These are phyloP conservation scores for Smutsia temminckii DNA, from an alignment of 2,797 vertebrate genomes.

Conservation along the genomic window DNA sequence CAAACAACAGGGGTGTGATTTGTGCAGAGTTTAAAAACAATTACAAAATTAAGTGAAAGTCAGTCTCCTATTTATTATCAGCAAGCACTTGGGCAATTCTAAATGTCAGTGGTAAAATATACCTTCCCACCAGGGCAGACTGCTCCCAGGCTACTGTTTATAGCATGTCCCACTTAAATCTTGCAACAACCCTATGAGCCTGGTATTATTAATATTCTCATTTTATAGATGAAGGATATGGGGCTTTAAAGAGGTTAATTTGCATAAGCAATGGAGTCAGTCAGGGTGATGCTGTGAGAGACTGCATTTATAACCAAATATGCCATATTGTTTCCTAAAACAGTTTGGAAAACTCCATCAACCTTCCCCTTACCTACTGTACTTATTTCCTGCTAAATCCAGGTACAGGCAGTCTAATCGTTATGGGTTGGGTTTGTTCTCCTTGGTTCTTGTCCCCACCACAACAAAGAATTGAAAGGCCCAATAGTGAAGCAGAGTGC, in stretches of 20 bases:
- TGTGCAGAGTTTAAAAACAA: conserved; percentile 11
- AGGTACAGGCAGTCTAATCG: background rate
- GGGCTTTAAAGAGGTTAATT: background rate
- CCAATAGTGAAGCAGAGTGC: too few relatives aligned
- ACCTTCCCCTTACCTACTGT: background rate
- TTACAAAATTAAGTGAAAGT: conserved; percentile 39
- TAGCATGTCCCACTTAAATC: background rate
- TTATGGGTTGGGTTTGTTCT: too few relatives aligned
- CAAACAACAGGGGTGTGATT: background rate
- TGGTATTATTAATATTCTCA: background rate
- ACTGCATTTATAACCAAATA: background rate
- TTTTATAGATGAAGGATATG: background rate
- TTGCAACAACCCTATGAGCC: background rate
- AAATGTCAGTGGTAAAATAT: background rate
- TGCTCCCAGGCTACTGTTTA: background rate
- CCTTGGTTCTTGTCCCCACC: too few relatives aligned
- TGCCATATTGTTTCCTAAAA: background rate
- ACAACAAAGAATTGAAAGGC: too few relatives aligned
- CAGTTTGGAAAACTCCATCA: background rate
- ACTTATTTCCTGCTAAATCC: background rate
- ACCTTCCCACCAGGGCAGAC: background rate
- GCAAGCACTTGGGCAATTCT: background rate
- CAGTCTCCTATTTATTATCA: background rate
- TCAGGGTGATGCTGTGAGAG: background rate
- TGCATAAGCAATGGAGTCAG: background rate